Evolutionary conservation across 2,797 vertebrate species (phyloP).

Genomic region (Sebastiscus tertius): DNA sequence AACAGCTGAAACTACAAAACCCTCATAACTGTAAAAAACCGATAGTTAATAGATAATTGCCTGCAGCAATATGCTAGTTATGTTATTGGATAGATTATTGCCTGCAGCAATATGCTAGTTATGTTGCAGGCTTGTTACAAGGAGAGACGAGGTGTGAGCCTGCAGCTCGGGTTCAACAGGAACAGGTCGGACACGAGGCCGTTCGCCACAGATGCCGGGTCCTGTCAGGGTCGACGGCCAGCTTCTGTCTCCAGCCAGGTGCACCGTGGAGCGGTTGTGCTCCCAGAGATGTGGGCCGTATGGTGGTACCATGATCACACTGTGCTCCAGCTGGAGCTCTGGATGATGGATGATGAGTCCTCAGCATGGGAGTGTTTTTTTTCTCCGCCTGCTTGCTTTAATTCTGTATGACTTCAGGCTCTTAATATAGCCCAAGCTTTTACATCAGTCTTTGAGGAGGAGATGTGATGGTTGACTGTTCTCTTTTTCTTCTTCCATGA

Average conservation of each 20-base stretch:
- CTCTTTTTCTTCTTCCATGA: not conserved
- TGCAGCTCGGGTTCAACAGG: not conserved
- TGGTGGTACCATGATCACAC: conserved; percentile 41
- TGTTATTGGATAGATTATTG: no score
- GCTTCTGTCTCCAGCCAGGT: conserved; percentile 51
- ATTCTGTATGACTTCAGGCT: conserved; percentile 57
- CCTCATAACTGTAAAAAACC: no score
- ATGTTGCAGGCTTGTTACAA: not conserved
- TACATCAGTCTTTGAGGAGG: not conserved
- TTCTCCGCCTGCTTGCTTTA: conserved; percentile 49
- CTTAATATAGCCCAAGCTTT: conserved; percentile 52
- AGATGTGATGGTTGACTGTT: conserved; percentile 1
- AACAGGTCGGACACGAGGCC: conserved; percentile 9
- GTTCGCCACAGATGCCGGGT: conserved; percentile 18
- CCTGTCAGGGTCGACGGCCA: conserved; percentile 9
- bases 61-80: no score
- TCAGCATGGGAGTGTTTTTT: conserved; percentile 31
- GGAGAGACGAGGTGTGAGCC: not conserved
- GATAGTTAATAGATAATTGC: no score
- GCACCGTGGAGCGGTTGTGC: conserved; percentile 12
- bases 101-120: not conserved
- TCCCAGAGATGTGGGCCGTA: conserved; percentile 44
- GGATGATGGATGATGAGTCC: conserved; percentile 58
- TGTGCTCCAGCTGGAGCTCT: conserved; percentile 60
- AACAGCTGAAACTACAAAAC: not conserved